Base-by-base conservation (phyloP, 37 sponge, comb jelly and placozoan species). In the Ianthella basta region DNA sequence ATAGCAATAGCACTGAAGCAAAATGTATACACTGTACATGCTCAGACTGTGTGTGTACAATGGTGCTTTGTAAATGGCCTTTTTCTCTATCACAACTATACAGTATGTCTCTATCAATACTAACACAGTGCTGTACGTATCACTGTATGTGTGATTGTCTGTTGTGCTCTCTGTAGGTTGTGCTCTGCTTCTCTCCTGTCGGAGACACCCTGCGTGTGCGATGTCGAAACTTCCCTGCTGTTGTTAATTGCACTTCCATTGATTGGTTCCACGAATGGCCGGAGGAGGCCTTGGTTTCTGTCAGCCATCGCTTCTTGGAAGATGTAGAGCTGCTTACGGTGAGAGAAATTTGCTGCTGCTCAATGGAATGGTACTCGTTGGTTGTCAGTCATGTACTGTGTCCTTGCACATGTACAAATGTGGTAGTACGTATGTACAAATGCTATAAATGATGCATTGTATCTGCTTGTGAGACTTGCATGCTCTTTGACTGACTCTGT, bases 201-300 rank as follows among this genome's bases (percentile, higher is more conserved):
- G 99, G 99, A 16, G 60, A 91, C 36, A 98, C 97, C 0, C 92
- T 98, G 78, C 86, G 99, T 40, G 94, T 97, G 8, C 75, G 99
- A 18, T 87, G 90, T 59, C 78, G 99, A 40, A 98, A 97, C 84
- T 98, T 98, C 86, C 99, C 99, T 34, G 99, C 99, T 59, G 87
- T 98, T 56, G 97, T 98, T 50, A 98, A 98, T 83, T 98, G 99
- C 68, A 96, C 97, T 19, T 86, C 78, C 69, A 98, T 98, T 67
- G 97, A 98, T 75, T 98, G 99, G 99, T 98, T 98, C 95, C 99
- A 98, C 72, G 95, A 92, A 64, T 98, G 99, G 99, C 99, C 99
- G 0, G 93, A 96, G 63, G 95, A 92, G 80, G 99, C 99, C 67
- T 85, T 98, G 53, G 82, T 94, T 3, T 96, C 97, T 77, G 99